Conservation (phyloP, 2,113 vertebrate species). For the Calyptommatus sinebrachiatus region DNA sequence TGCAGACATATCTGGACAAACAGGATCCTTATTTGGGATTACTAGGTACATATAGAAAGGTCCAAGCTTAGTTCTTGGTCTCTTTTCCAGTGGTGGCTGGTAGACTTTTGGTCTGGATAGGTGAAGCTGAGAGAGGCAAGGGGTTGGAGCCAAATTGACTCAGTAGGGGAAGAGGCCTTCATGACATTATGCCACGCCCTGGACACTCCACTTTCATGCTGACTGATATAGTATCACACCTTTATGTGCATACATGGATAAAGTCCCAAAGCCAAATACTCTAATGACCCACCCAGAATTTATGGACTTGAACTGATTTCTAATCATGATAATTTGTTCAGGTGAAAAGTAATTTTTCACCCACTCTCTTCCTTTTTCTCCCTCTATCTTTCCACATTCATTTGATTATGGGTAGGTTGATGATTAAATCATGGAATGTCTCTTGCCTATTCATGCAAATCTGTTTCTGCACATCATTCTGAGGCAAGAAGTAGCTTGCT, state of each 20-base stretch:
- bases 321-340: neutral
- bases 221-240: neutral
- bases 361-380: too few relatives aligned
- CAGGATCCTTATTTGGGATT: too few relatives aligned
- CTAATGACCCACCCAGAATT: neutral
- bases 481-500: neutral
- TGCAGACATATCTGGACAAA: too few relatives aligned
- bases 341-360: neutral
- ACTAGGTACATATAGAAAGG: too few relatives aligned
- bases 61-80: neutral
- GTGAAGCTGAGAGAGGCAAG: too few relatives aligned
- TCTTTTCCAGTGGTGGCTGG: neutral
- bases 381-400: neutral
- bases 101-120: too few relatives aligned
- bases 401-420: neutral
- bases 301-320: neutral
- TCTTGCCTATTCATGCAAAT: neutral
- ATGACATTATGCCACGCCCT: too few relatives aligned
- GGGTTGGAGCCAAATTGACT: too few relatives aligned
- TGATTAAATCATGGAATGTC: neutral
- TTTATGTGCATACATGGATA: neutral
- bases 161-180: too few relatives aligned
- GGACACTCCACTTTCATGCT: neutral
- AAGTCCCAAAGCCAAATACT: neutral
- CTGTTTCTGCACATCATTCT: slow-evolving; percentile 2